Evolutionary conservation across 2,113 vertebrate species (phyloP).

Genomic region (Syrmaticus mikado): DNA sequence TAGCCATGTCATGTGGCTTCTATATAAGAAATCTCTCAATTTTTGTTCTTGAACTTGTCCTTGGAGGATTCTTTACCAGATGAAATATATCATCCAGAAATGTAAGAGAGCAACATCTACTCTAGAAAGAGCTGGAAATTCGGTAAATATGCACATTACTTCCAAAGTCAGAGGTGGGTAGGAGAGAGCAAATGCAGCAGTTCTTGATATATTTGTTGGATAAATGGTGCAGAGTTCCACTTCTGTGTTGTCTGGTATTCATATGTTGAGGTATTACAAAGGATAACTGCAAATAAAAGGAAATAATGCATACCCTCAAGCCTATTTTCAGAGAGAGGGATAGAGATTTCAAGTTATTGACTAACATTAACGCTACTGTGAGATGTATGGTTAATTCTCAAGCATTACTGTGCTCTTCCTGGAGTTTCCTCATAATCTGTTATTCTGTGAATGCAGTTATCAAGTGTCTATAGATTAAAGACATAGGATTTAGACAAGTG

Average conservation of each 20-base stretch:
- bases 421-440: not conserved
- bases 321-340: not conserved
- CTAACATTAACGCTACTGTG: not conserved
- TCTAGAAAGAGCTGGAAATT: not conserved
- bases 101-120: not conserved
- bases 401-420: not conserved
- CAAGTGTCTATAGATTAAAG: not conserved
- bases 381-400: not conserved
- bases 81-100: not conserved
- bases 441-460: not conserved
- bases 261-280: not conserved
- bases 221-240: not conserved
- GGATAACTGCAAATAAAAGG: not conserved
- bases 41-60: not conserved
- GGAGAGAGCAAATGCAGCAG: not conserved
- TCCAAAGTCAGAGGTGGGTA: not conserved
- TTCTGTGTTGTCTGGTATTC: not conserved
- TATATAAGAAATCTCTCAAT: not conserved
- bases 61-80: not conserved
- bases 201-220: not conserved
- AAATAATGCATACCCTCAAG: not conserved
- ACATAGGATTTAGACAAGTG: not conserved
- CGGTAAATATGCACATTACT: fast-evolving
- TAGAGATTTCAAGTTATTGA: not conserved
- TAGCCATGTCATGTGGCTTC: not conserved